Evolutionary conservation across 2,797 vertebrate species (phyloP).

Genomic region (Gymnoscopelus braueri): DNA sequence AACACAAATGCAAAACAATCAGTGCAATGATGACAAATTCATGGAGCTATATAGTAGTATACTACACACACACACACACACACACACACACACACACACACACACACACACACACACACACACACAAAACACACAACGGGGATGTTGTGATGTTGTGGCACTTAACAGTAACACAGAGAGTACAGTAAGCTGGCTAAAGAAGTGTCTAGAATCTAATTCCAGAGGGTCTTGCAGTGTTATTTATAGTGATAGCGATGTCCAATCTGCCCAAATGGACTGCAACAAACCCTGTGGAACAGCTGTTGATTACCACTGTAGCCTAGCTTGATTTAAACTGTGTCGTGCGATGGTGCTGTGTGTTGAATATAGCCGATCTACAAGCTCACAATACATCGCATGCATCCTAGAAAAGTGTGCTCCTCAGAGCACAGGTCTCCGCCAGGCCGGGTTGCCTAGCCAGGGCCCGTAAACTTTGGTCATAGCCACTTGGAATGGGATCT

Average conservation of each 20-base stretch:
- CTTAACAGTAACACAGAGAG: background rate
- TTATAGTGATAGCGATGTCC: slow-evolving; percentile 50
- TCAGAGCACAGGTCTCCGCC: no score
- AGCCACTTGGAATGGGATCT: no score
- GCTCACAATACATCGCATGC: no score
- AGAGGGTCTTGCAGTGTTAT: slow-evolving; percentile 42
- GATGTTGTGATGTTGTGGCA: no score
- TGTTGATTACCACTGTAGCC: slow-evolving; percentile 50
- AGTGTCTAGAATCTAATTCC: slow-evolving; percentile 52
- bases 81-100: background rate
- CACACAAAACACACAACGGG: slow-evolving; percentile 17
- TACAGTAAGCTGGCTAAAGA: slow-evolving; percentile 34
- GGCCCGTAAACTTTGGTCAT: no score
- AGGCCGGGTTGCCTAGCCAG: no score
- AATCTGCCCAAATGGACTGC: slow-evolving; percentile 46
- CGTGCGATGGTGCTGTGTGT: no score
- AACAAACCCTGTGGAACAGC: slow-evolving; percentile 57
- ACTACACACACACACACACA: background rate
- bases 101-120: slow-evolving; percentile 21
- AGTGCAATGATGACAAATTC: slow-evolving; percentile 14
- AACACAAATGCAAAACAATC: background rate
- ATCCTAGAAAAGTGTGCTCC: no score
- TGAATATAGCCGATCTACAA: no score
- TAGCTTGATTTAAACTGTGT: no score
- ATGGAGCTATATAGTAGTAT: background rate